phyloP scores from a whole-genome alignment of 92 coral and sea anemone species.

The Actinostola sp. region DNA sequence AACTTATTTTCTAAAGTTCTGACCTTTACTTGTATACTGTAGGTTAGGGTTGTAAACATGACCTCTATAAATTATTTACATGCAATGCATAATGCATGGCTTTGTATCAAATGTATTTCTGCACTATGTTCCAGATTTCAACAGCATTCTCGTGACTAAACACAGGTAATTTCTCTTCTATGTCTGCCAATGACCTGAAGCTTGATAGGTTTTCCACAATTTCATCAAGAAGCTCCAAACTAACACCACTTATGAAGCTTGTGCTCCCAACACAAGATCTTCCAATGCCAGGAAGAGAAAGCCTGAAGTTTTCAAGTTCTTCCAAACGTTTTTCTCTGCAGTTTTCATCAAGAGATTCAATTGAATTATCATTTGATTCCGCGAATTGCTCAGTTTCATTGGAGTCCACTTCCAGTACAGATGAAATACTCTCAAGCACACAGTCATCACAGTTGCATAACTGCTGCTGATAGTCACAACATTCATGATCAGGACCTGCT shows the following conservation, averaged over 20 bases:
- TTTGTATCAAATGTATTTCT: conserved; percentile 1
- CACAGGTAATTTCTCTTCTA: conserved; percentile 37
- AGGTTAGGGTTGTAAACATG: no score
- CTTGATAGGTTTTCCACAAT: conserved; percentile 38
- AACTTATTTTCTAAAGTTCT: no score
- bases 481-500: conserved; percentile 39
- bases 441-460: conserved; percentile 53
- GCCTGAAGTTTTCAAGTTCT: conserved; percentile 33
- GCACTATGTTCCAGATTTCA: conserved; percentile 31
- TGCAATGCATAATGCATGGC: no score
- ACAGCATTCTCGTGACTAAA: conserved; percentile 53
- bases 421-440: conserved; percentile 3
- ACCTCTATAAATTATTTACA: no score
- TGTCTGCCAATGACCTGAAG: conserved; percentile 35
- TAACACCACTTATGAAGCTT: conserved; percentile 38
- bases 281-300: conserved; percentile 32
- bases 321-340: neutral
- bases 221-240: conserved; percentile 38
- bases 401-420: conserved; percentile 9
- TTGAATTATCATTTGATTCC: neutral
- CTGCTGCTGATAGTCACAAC: conserved; percentile 51
- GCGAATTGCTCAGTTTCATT: neutral
- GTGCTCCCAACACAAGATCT: conserved; percentile 54
- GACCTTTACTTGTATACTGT: no score
- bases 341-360: neutral